These are phyloP conservation scores for Aegithalos caudatus DNA, from an alignment of 2,113 vertebrate genomes.

Conservation along the genomic window DNA sequence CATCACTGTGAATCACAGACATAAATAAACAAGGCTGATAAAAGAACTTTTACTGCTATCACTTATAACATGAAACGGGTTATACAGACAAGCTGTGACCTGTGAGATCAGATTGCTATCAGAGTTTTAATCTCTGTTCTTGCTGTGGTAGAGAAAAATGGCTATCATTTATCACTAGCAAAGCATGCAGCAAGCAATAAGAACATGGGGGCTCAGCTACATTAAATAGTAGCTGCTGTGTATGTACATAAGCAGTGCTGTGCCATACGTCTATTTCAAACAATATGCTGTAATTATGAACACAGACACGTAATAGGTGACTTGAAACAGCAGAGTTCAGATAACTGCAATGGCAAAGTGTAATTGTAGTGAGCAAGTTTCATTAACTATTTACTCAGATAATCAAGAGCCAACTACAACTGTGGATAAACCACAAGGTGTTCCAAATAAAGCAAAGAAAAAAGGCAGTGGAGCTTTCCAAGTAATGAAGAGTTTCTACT, in stretches of 20 bases:
- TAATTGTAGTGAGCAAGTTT: neutral
- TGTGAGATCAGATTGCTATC: constrained; percentile 31
- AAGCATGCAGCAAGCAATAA: neutral
- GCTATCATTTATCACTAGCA: constrained; percentile 36
- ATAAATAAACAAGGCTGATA: constrained; percentile 42
- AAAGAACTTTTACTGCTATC: constrained; percentile 32
- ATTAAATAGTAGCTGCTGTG: neutral
- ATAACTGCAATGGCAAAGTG: neutral
- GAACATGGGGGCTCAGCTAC: neutral
- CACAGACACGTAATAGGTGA: neutral
- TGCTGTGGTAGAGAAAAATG: neutral
- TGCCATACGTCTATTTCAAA: neutral
- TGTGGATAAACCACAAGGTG: neutral
- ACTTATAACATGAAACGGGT: neutral
- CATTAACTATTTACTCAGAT: neutral
- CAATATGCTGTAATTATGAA: neutral
- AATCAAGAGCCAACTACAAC: neutral
- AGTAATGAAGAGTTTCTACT: neutral
- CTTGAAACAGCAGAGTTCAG: neutral
- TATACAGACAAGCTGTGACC: constrained; percentile 32
- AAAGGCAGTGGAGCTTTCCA: neutral
- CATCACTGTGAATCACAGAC: neutral
- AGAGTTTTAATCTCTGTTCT: constrained; percentile 20
- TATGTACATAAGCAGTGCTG: neutral
- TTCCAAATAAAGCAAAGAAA: neutral